phyloP scores from a whole-genome alignment of 1,140 invertebrate genomes.

The Oppia nitens region DNA sequence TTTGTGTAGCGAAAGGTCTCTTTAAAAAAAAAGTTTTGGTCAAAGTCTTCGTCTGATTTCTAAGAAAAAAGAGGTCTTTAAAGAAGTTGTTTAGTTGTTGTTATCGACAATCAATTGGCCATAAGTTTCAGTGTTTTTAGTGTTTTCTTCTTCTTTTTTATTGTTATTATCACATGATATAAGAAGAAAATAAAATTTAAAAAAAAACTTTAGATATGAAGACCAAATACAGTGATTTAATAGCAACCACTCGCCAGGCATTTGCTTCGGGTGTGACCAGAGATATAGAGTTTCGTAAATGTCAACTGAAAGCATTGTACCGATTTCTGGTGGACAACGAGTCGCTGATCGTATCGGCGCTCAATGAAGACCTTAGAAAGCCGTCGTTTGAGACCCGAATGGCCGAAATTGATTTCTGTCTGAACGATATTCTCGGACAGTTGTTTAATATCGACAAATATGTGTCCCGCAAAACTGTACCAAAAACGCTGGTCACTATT shows the following conservation, averaged over 20 bases:
- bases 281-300: constrained; percentile 39
- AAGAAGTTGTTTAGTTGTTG: too few species aligned
- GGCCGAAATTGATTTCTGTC: constrained; percentile 29
- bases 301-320: constrained; percentile 53
- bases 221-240: constrained; percentile 9
- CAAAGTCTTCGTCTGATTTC: too few species aligned
- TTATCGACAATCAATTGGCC: too few species aligned
- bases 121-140: too few species aligned
- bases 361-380: constrained; percentile 61
- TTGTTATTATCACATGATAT: too few species aligned
- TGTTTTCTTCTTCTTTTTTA: too few species aligned
- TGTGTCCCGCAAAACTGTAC: constrained; percentile 26
- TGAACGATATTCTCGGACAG: constrained; percentile 24
- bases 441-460: constrained; percentile 32
- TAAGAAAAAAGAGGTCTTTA: too few species aligned
- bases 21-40: too few species aligned
- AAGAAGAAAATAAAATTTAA: background rate
- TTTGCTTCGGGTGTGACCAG: constrained; percentile 18
- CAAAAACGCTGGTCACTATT: constrained; percentile 32
- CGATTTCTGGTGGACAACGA: constrained; percentile 62
- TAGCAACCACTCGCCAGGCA: constrained; percentile 9
- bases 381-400: constrained; percentile 27
- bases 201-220: background rate
- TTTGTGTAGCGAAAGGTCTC: too few species aligned
- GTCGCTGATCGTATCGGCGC: constrained; percentile 47